These are phyloP conservation scores for Drosophila anceps DNA, from an alignment of 2,888 invertebrate species.

Conservation along the genomic window DNA sequence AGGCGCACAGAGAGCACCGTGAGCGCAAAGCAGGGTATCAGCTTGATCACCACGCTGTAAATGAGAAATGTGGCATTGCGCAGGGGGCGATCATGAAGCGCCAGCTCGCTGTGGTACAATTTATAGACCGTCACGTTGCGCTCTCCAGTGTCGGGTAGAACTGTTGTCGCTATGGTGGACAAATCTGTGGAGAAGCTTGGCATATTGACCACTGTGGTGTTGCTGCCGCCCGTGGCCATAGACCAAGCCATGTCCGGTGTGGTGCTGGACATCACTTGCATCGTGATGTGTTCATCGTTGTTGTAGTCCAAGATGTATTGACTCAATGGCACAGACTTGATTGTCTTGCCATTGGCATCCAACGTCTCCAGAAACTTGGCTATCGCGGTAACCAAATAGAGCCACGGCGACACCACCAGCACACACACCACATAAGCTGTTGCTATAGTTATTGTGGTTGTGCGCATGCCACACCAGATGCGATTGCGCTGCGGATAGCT, in stretches of 20 bases:
- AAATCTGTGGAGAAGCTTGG: slow-evolving; percentile 19
- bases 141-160: slow-evolving; percentile 32
- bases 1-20: slow-evolving; percentile 92
- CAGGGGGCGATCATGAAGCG: slow-evolving; percentile 87
- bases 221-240: slow-evolving; percentile 26
- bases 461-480: slow-evolving; percentile 92
- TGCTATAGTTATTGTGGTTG: slow-evolving; percentile 91
- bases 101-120: slow-evolving; percentile 89
- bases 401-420: slow-evolving; percentile 89
- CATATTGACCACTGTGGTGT: slow-evolving; percentile 40
- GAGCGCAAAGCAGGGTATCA: slow-evolving; percentile 95
- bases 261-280: slow-evolving; percentile 75
- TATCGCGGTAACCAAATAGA: slow-evolving; percentile 92
- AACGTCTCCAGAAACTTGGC: slow-evolving; percentile 87
- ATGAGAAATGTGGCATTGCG: slow-evolving; percentile 94
- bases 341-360: slow-evolving; percentile 81
- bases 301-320: slow-evolving; percentile 78
- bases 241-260: slow-evolving; percentile 67
- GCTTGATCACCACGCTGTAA: slow-evolving; percentile 96
- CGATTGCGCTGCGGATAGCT: slow-evolving; percentile 93
- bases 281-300: slow-evolving; percentile 64
- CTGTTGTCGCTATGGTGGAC: slow-evolving; percentile 9
- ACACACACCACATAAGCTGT: slow-evolving; percentile 93
- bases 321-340: slow-evolving; percentile 70
- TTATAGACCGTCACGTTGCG: slow-evolving; percentile 90